A percentile compares a stretch with the other conserved stretches of the same genome.
Evolutionary conservation across 2,113 vertebrate genomes (phyloP).

Genomic region (Elaphurus davidianus): DNA sequence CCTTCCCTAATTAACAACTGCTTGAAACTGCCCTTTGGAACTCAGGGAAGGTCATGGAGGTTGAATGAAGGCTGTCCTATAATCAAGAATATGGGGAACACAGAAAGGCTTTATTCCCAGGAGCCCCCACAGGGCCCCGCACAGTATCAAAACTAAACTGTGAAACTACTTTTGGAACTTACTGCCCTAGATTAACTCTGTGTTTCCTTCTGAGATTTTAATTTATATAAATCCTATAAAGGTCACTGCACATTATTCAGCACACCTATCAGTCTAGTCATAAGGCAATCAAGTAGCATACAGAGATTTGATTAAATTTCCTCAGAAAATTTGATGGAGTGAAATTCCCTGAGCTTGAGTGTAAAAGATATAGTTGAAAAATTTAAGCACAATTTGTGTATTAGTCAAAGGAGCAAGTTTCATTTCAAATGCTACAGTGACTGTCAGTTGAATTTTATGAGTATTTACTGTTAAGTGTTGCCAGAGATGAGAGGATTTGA

Average conservation of each 20-base stretch:
- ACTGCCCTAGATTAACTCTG: not conserved
- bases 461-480: not conserved
- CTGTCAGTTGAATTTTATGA: not conserved
- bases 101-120: not conserved
- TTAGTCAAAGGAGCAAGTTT: not conserved
- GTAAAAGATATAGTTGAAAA: not conserved
- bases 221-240: not conserved
- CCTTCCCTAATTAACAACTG: not conserved
- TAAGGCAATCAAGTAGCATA: not conserved
- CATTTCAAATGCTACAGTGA: not conserved
- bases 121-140: not conserved
- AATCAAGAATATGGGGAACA: not conserved
- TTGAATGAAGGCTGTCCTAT: not conserved
- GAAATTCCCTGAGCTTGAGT: not conserved
- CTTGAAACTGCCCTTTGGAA: not conserved
- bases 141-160: not conserved
- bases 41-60: not conserved
- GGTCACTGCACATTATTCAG: not conserved
- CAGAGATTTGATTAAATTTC: not conserved
- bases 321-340: not conserved
- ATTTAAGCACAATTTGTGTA: not conserved
- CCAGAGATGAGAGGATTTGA: not conserved
- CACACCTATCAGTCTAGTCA: not conserved
- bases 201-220: not conserved
- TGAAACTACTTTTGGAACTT: not conserved